These are phyloP conservation scores for Conomelus anceps DNA, from an alignment of 2,888 invertebrate species.

Conservation along the genomic window DNA sequence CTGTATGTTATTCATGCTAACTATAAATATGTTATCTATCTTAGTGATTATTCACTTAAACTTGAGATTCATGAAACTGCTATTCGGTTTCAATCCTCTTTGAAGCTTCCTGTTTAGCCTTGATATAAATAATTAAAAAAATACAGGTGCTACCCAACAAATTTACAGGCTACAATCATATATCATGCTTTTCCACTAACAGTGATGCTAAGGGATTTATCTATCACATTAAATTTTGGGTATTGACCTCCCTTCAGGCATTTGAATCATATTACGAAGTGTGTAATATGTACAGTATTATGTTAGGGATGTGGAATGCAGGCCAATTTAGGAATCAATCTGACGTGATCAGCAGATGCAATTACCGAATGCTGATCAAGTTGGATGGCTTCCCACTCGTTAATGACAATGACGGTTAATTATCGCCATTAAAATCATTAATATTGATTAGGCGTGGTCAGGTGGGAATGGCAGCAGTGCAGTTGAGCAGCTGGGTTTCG, in stretches of 20 bases:
- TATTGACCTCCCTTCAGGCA: not conserved
- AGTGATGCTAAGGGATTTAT: not conserved
- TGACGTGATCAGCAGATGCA: not conserved
- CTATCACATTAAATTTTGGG: not conserved
- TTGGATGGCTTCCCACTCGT: not conserved
- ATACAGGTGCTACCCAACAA: too few species aligned
- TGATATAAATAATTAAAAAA: too few species aligned
- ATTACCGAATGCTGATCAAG: not conserved
- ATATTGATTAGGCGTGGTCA: not conserved
- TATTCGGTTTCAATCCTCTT: too few species aligned
- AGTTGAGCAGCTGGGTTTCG: too few species aligned
- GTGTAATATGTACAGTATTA: not conserved
- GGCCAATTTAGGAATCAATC: not conserved
- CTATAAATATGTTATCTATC: too few species aligned
- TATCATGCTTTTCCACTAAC: too few species aligned
- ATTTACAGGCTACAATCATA: not conserved
- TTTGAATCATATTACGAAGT: not conserved
- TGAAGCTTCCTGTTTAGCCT: too few species aligned
- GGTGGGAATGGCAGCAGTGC: not conserved
- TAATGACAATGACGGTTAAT: not conserved
- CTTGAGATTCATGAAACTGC: too few species aligned
- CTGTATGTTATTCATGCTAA: too few species aligned
- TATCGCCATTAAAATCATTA: not conserved
- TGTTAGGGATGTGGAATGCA: not conserved
- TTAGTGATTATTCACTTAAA: too few species aligned